A percentile compares a stretch with the other conserved stretches of the same genome.
These are phyloP conservation scores for Pelochelys cantorii DNA, from an alignment of 2,797 vertebrate genomes.

Conservation along the genomic window DNA sequence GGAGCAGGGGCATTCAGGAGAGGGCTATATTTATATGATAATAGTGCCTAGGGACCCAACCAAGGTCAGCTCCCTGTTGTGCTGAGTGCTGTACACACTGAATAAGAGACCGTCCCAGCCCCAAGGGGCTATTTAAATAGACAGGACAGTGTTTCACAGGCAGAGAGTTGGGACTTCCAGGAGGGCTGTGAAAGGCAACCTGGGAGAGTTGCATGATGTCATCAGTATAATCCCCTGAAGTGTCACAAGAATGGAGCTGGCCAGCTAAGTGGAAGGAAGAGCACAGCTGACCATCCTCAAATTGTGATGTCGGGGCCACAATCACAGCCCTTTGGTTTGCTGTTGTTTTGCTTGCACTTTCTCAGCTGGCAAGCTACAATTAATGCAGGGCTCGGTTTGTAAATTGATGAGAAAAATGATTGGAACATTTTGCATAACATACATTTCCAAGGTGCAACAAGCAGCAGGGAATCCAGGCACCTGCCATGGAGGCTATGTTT, in stretches of 20 bases:
- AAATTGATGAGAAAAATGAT: neutral
- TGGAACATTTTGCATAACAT: neutral
- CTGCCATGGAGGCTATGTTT: no score
- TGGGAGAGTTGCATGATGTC: neutral
- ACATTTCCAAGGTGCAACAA: neutral
- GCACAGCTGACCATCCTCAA: slow-evolving; percentile 53
- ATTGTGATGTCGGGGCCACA: slow-evolving; percentile 56
- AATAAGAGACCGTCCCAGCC: neutral
- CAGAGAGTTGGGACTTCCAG: no score
- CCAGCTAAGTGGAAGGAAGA: slow-evolving; percentile 48
- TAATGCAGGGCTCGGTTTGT: neutral
- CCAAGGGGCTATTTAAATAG: neutral
- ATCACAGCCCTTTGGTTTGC: slow-evolving; percentile 36
- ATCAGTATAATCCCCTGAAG: slow-evolving; percentile 66
- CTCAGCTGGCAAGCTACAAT: slow-evolving; percentile 31
- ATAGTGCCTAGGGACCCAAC: neutral
- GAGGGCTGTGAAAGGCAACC: no score
- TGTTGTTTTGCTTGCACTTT: slow-evolving; percentile 23
- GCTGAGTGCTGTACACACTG: neutral
- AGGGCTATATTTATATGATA: neutral
- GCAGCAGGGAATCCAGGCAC: neutral
- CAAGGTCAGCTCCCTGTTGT: neutral
- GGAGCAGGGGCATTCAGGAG: neutral
- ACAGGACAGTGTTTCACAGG: neutral
- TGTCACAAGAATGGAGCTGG: slow-evolving; percentile 56